Conservation (phyloP, 2,888 invertebrate species). For the Drosophila hamatofila region DNA sequence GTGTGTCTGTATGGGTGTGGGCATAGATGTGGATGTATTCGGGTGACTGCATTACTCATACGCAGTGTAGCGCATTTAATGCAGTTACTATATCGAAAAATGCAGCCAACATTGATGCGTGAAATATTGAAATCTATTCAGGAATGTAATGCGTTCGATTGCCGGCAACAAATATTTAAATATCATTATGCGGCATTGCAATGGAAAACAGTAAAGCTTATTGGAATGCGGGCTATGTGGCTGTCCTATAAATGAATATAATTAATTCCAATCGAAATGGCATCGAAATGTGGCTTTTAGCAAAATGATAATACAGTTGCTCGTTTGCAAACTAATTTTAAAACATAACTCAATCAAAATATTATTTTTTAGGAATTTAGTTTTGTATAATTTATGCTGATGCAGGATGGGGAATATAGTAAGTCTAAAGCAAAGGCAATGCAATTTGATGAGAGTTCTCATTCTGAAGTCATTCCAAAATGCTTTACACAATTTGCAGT, state of each 20-base stretch:
- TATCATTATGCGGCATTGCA: conserved; percentile 31
- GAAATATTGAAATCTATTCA: conserved; percentile 40
- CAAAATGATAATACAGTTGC: neutral
- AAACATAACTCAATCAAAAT: neutral
- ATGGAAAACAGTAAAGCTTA: conserved; percentile 3
- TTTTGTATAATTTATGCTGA: neutral
- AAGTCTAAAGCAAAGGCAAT: too few species aligned
- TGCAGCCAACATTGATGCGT: conserved; percentile 41
- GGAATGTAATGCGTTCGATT: conserved; percentile 11
- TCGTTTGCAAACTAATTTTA: neutral
- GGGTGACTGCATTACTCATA: conserved; percentile 67
- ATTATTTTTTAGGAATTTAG: neutral
- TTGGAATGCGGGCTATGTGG: conserved; percentile 13
- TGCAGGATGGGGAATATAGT: too few species aligned
- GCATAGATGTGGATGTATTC: conserved; percentile 1
- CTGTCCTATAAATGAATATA: neutral
- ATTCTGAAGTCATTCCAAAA: neutral
- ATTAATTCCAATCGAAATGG: neutral
- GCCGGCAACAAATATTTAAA: conserved; percentile 33
- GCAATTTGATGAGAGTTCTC: neutral
- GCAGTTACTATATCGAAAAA: conserved; percentile 47
- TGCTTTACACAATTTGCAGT: neutral
- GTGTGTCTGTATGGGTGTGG: neutral
- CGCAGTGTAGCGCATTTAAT: conserved; percentile 66
- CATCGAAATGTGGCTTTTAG: neutral